Evolutionary conservation across 2,888 invertebrate species (phyloP).

Genomic region (Eurois occulta): DNA sequence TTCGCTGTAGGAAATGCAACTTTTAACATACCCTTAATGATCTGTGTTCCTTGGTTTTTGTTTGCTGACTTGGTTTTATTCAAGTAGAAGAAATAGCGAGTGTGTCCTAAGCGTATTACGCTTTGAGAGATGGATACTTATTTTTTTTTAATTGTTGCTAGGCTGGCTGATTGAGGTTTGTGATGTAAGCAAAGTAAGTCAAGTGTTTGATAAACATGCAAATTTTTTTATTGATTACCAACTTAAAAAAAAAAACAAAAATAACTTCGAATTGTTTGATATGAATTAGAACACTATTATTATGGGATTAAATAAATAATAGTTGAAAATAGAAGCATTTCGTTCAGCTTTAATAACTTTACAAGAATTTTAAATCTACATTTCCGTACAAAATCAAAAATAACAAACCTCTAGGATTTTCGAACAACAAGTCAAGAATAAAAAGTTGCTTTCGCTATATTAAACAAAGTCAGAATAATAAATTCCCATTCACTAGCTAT

Average conservation of each 20-base stretch:
- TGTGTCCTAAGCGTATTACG: conserved; percentile 6
- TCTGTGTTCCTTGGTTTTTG: conserved; percentile 49
- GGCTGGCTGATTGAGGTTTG: background rate
- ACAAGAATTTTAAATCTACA: background rate
- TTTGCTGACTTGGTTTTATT: conserved; percentile 38
- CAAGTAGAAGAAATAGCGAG: conserved; percentile 31
- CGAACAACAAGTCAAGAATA: conserved; percentile 19
- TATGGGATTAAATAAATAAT: background rate
- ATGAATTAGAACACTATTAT: background rate
- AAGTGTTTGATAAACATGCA: background rate
- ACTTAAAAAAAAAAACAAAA: background rate
- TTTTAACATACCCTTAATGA: conserved; percentile 64
- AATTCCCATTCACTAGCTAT: conserved; percentile 65
- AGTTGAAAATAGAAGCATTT: background rate
- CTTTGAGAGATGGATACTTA: background rate
- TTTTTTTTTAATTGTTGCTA: background rate
- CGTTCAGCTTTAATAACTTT: background rate
- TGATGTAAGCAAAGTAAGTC: too few relatives aligned
- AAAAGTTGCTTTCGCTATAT: conserved; percentile 13
- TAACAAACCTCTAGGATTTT: background rate
- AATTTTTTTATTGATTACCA: background rate
- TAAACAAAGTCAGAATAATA: conserved; percentile 46
- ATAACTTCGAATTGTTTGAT: background rate
- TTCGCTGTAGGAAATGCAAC: conserved; percentile 51
- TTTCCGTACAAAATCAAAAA: background rate